A percentile compares a stretch with the other conserved stretches of the same genome.
Evolutionary conservation across 1,140 invertebrate genomes (phyloP).

Genomic region (Drosophila pallidifrons): DNA sequence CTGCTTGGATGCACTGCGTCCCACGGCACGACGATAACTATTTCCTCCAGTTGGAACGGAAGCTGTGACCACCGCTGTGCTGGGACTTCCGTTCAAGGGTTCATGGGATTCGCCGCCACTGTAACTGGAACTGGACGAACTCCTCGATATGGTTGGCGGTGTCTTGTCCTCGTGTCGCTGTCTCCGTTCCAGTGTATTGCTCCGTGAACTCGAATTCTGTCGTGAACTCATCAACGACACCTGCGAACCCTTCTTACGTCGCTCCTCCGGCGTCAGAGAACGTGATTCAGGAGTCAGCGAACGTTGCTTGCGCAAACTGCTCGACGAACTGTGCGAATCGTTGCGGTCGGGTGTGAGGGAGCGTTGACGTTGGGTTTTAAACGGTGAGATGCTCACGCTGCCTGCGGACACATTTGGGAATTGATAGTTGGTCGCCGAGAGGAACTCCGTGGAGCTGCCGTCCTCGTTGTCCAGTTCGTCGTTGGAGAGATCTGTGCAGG

Average conservation of each 20-base stretch:
- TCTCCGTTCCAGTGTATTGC: constrained; percentile 76
- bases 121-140: constrained; percentile 84
- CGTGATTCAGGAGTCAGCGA: constrained; percentile 83
- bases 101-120: constrained; percentile 73
- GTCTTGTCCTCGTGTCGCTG: constrained; percentile 71
- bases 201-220: constrained; percentile 77
- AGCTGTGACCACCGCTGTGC: constrained; percentile 11
- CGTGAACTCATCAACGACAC: constrained; percentile 71
- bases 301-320: constrained; percentile 77
- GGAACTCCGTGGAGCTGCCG: constrained; percentile 69
- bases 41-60: neutral
- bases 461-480: constrained; percentile 83
- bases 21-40: constrained; percentile 55
- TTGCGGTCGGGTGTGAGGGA: constrained; percentile 81
- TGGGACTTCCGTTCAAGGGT: constrained; percentile 48
- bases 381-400: constrained; percentile 65
- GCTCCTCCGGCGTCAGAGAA: constrained; percentile 79
- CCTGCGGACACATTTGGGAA: constrained; percentile 49
- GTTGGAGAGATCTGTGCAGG: constrained; percentile 77
- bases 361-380: constrained; percentile 74
- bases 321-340: constrained; percentile 78
- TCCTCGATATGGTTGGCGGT: constrained; percentile 73
- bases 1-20: constrained; percentile 56
- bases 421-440: constrained; percentile 70
- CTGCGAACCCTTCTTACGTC: constrained; percentile 79